These are phyloP conservation scores for Liposcelis brunnea DNA, from an alignment of 2,888 invertebrate species.

Conservation along the genomic window DNA sequence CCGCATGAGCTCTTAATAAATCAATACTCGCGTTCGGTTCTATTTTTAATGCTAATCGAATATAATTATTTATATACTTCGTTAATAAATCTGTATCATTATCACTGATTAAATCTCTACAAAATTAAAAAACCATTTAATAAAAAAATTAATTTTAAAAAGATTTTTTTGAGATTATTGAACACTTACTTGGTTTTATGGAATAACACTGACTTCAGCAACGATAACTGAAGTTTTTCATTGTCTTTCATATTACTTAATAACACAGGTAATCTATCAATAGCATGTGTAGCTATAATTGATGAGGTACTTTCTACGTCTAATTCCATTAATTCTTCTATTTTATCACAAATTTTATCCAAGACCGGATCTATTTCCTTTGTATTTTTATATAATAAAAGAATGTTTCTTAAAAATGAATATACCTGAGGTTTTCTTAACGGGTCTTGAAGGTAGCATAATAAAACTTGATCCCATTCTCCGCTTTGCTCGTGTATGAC, in stretches of 20 bases:
- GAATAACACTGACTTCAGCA: slow-evolving; percentile 22
- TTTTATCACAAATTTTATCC: slow-evolving; percentile 17
- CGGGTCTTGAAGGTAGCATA: slow-evolving; percentile 47
- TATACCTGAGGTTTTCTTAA: slow-evolving; percentile 42
- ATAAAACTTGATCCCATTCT: slow-evolving; percentile 44
- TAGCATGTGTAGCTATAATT: not conserved
- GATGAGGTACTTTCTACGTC: not conserved
- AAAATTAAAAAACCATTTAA: too few relatives aligned
- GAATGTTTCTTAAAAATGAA: slow-evolving; percentile 28
- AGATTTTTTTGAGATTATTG: slow-evolving; percentile 40
- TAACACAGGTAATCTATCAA: slow-evolving; percentile 26
- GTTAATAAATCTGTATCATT: slow-evolving; percentile 19
- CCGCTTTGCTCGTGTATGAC: slow-evolving; percentile 42
- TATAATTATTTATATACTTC: slow-evolving; percentile 17
- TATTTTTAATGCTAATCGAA: not conserved
- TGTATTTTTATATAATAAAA: slow-evolving; percentile 18
- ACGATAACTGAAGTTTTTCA: slow-evolving; percentile 23
- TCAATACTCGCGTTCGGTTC: not conserved
- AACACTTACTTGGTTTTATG: slow-evolving; percentile 23
- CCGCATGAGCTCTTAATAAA: not conserved
- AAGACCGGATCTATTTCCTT: slow-evolving; percentile 21
- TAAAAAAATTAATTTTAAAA: not conserved
- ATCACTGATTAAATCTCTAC: not conserved
- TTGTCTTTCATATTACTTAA: slow-evolving; percentile 29
- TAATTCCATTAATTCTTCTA: slow-evolving; percentile 15